Base-by-base conservation (phyloP, 2,888 invertebrate genomes). In the Aphodius sticticus region DNA sequence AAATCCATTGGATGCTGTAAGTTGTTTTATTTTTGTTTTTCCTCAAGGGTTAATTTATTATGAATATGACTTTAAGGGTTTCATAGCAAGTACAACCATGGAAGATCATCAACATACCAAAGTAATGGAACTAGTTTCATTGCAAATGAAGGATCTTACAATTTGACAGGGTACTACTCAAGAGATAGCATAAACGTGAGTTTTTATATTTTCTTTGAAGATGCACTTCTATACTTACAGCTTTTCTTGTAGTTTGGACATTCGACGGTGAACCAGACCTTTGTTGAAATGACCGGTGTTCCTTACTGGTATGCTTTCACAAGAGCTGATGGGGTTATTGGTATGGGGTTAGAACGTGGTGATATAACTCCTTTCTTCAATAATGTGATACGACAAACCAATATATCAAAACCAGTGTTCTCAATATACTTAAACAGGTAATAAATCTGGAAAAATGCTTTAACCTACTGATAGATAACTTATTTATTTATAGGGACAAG, bases 281-380 rank as follows among this genome's bases (percentile, higher is more conserved):
- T 95, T 89, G 93, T 93, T 15, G 95, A 95, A 88, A 94, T 95
- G 81, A 90, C 91, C 0, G 88, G 90, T 79, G 91, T 95, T 84
- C 94, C 95, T 2, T 91, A 92, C 69, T 90, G 92, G 2, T 94
- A 94, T 86, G 88, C 93, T 15, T 92, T 93, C 71, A 92, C 92
- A 78, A 93, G 93, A 88, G 93, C 94, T 84, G 95, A 95, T 88
- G 94, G 95, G 7, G 92, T 95, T 80, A 89, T 95, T 70, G 95
- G 95, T 70, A 89, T 95, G 87, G 93, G 91, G 2, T 92, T 92
- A 84, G 88, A 89, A 81, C 87, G 88, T 0, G 90, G 91, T 82
- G 88, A 90, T 69, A 92, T 93, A 6, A 88, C 89, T 70, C 93
- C 95, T 14, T 92, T 94, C 77, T 93, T 95, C 87, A 91, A 93